Base-by-base conservation (phyloP, 1,140 invertebrate species). In the Neoseiulus cucumeris region DNA sequence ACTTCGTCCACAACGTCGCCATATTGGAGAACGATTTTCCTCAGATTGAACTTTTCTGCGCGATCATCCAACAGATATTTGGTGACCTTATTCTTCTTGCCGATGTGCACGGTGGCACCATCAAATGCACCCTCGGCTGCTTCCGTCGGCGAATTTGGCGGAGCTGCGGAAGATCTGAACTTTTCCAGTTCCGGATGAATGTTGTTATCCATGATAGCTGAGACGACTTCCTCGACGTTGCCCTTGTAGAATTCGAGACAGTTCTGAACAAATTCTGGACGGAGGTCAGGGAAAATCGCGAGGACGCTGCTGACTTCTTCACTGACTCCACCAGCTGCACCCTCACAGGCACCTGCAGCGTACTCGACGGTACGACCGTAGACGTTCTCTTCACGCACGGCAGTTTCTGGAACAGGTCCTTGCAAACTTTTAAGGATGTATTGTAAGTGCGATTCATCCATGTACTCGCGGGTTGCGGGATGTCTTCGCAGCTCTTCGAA, bases 141-240 rank as follows among this genome's bases (percentile, higher is more conserved):
- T 14, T 6, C 45, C 14, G 17, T 33, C 14, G 51, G 12, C 14
- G 14, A 14, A 5, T 17, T 33, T 17, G 51, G 51, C 4, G 51
- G 25, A 2, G 25, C 25, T 6, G 33, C 33, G 33, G 33, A 39
- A 39, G 9, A 4, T 29, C 22, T 25, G 22, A 29, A 59, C 9
- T 59, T n/a, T 9, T 59, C 51, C 14, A 59, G 51, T 33, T 59
- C 51, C 9, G 51, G 51, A 59, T 59, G 51, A 18, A 25, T 25
- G 51, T 59, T 59, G 51, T 59, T 59, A 20, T 59, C 51, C 14
- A 59, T 59, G 25, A 59, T 17, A n/a, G 51, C 51, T 17, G 25
- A 29, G 9, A 59, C 22, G 1, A 59, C 51, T 25, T 59, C 51
- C 14, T 59, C 33, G 22, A 59, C 51, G 22, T 59, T 59, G 2